These are phyloP conservation scores for Meteorus cinctellus DNA, from an alignment of 2,888 invertebrate genomes.

Conservation along the genomic window DNA sequence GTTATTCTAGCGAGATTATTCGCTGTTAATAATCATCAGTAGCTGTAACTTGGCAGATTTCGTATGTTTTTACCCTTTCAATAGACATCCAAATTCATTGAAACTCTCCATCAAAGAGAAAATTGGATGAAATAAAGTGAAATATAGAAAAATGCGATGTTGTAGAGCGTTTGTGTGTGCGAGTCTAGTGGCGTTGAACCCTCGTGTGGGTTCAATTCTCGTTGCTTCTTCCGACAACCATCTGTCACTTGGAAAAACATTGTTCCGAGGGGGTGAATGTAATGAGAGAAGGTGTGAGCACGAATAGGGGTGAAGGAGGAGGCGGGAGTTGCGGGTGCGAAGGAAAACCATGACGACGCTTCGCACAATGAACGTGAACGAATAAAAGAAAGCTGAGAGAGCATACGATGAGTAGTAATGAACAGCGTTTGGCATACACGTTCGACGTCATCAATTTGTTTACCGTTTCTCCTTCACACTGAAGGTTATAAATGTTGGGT, in stretches of 20 bases:
- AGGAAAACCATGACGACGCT: conserved; percentile 38
- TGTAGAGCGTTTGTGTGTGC: background rate
- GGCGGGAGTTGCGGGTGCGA: conserved; percentile 5
- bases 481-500: conserved; percentile 4
- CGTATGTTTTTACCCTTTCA: background rate
- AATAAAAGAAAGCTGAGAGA: conserved; percentile 35
- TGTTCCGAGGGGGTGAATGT: conserved; percentile 24
- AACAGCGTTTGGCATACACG: conserved; percentile 19
- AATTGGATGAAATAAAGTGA: background rate
- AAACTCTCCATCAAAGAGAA: background rate
- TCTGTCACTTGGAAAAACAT: conserved; percentile 44
- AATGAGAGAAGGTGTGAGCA: conserved; percentile 29
- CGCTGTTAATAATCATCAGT: background rate
- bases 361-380: conserved; percentile 38
- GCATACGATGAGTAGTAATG: conserved; percentile 16
- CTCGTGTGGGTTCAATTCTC: conserved; percentile 1
- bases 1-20: background rate
- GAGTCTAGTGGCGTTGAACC: background rate
- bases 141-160: background rate
- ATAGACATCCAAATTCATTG: background rate
- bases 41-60: background rate
- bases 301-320: conserved; percentile 7
- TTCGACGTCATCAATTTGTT: conserved; percentile 22
- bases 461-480: background rate
- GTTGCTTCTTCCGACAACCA: conserved; percentile 15